phyloP scores from a whole-genome alignment of 1,140 invertebrate genomes.

The Papilio polyxenes region DNA sequence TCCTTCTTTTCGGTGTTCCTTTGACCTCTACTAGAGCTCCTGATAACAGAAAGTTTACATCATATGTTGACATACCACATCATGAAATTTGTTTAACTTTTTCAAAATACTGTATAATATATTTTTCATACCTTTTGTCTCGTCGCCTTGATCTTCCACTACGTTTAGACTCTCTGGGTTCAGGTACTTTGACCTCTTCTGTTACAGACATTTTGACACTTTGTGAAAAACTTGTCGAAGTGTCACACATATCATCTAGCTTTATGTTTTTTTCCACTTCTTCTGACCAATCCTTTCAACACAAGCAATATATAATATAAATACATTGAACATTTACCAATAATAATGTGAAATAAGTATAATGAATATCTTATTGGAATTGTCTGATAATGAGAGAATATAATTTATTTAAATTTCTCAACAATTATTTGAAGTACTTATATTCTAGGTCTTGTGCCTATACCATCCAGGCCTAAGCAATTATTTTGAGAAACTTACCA shows the following conservation, averaged over 20 bases:
- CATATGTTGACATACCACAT: background rate
- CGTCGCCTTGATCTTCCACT: slow-evolving; percentile 60
- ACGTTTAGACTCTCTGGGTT: slow-evolving; percentile 55
- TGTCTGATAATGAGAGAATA: background rate
- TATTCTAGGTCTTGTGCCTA: background rate
- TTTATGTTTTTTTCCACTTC: slow-evolving; percentile 77
- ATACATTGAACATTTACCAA: background rate
- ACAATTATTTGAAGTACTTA: background rate
- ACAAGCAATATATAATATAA: background rate
- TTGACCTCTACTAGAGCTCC: slow-evolving; percentile 71
- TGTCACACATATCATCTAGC: slow-evolving; percentile 68
- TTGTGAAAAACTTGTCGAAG: slow-evolving; percentile 68
- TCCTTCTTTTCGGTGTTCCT: slow-evolving; percentile 71
- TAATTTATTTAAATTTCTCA: background rate
- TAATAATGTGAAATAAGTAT: background rate
- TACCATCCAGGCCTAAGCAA: background rate
- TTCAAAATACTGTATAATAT: background rate
- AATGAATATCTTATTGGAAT: background rate
- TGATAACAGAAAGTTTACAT: slow-evolving; percentile 41
- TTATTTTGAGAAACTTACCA: slow-evolving; percentile 58
- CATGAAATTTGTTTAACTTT: background rate
- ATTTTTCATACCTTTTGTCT: slow-evolving; percentile 62
- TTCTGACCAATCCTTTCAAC: slow-evolving; percentile 72
- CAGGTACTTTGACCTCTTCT: slow-evolving; percentile 32
- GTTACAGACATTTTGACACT: slow-evolving; percentile 53